Percentiles rank a stretch among this genome's conserved stretches.
Conservation (phyloP, 2,888 invertebrate genomes). For the Iselma pallidipennis region DNA sequence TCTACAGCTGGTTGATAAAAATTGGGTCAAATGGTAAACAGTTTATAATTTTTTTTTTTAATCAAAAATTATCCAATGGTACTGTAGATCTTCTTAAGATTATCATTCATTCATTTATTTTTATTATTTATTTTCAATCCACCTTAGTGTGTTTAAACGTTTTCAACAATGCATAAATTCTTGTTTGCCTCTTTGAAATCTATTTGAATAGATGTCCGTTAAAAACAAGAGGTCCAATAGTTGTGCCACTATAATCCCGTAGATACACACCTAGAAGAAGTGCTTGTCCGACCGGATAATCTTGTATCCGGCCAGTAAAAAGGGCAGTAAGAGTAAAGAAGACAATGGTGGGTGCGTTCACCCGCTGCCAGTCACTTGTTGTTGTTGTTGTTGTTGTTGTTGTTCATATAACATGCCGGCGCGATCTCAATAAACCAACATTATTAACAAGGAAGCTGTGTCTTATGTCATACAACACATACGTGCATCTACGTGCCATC, state of each 20-base stretch:
- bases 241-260: background rate
- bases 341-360: slow-evolving; percentile 34
- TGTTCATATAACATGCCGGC: slow-evolving; percentile 14
- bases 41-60: background rate
- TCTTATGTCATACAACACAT: slow-evolving; percentile 24
- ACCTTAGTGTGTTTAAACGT: background rate
- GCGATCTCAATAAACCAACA: slow-evolving; percentile 24
- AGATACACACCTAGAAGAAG: slow-evolving; percentile 19
- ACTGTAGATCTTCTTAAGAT: background rate
- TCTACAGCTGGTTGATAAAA: background rate
- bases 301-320: slow-evolving; percentile 34
- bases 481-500: slow-evolving; percentile 26
- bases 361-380: slow-evolving; percentile 31
- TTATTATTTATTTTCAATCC: background rate
- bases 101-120: background rate
- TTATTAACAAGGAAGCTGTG: slow-evolving; percentile 28
- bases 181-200: too few species aligned
- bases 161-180: too few species aligned
- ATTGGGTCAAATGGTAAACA: background rate
- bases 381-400: slow-evolving; percentile 1
- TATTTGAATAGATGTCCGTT: slow-evolving; percentile 5
- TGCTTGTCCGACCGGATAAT: slow-evolving; percentile 32
- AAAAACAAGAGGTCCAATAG: slow-evolving; percentile 3
- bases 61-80: background rate
- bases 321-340: slow-evolving; percentile 32